Evolutionary conservation across 2,797 vertebrate genomes (phyloP), one percentile per base, ranked within the genome.

Genomic region (Taenioides sp.): DNA sequence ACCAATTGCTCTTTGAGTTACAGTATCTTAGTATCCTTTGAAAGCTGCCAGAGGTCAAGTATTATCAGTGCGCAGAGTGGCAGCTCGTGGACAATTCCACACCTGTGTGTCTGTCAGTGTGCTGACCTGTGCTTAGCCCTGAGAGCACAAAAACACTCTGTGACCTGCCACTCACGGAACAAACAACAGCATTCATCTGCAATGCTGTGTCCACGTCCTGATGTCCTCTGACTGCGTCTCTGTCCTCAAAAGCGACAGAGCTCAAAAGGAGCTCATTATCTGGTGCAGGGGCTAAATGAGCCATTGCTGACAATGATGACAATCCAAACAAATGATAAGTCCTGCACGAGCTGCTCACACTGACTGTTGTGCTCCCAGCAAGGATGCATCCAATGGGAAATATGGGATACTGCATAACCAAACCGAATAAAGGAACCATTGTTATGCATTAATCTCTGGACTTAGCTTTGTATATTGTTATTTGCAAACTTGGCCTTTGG

Each of bases 71-170:
- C 74, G 77, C 79, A 89, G 74, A 83, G 76, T 73, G 67, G 71
- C 80, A 50, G 70, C 65, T 83, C 79, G 79, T 84, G 82, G 71
- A 65, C 75, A 73, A 79, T 69, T 78, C 80, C 85, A 76, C 89
- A 92, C 89, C 90, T 91, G 87, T 76, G 77, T 73, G 79, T 87
- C 84, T 88, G 77, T 87, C 84, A 85, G 71, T 73, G 67, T 12
- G 31, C 61, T 74, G 84, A 84, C 86, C 83, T 76, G 69, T 57
- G 49, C 34, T 62, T 50, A 65, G 75, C 62, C 80, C 73, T 72
- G 54, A 65, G 54, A 5, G 67, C 60, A 85, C 86, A 91, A 86
- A 89, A 85, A 75, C 66, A n/a, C 79, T 78, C 75, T 90, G 10
- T 79, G 69, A 81, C 70, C 73, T 63, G 28, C 61, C 67, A 71